These are phyloP conservation scores for Gasterosteus aculeatus DNA, from an alignment of 2,113 vertebrate genomes.

Conservation along the genomic window DNA sequence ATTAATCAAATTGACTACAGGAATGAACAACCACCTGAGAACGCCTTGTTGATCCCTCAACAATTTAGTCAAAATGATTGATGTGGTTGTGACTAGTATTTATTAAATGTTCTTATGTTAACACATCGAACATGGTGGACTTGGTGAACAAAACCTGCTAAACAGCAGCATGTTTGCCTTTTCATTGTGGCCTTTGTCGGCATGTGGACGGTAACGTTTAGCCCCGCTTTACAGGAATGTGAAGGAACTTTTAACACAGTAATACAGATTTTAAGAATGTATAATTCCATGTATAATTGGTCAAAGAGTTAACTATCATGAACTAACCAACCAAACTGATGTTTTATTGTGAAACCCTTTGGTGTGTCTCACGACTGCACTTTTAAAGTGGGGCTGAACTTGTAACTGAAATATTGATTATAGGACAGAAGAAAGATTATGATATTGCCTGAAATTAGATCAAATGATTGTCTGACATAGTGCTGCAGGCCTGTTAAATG, in stretches of 20 bases:
- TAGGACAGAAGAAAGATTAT: conserved; percentile 38
- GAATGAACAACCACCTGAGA: neutral
- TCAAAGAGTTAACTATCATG: neutral
- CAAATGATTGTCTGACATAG: conserved; percentile 38
- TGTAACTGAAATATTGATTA: conserved; percentile 53
- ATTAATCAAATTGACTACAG: neutral
- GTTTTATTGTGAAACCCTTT: conserved; percentile 18
- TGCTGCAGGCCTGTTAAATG: conserved; percentile 25
- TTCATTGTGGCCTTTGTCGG: neutral
- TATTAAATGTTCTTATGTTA: neutral
- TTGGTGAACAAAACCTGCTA: neutral
- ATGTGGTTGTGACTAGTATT: neutral
- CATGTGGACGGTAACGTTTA: neutral
- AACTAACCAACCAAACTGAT: conserved; percentile 30
- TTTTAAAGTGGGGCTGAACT: conserved; percentile 34
- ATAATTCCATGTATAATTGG: neutral
- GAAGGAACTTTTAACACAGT: neutral
- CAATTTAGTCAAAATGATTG: neutral
- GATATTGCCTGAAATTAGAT: conserved; percentile 56
- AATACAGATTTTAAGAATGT: neutral
- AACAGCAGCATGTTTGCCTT: neutral
- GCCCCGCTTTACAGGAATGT: neutral
- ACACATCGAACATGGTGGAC: neutral
- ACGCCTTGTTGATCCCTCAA: neutral
- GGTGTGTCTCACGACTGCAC: conserved; percentile 3